A percentile compares a stretch with the other conserved stretches of the same genome.
These are phyloP conservation scores for Drosophila lacicola DNA, from an alignment of 2,888 invertebrate genomes.

Conservation along the genomic window DNA sequence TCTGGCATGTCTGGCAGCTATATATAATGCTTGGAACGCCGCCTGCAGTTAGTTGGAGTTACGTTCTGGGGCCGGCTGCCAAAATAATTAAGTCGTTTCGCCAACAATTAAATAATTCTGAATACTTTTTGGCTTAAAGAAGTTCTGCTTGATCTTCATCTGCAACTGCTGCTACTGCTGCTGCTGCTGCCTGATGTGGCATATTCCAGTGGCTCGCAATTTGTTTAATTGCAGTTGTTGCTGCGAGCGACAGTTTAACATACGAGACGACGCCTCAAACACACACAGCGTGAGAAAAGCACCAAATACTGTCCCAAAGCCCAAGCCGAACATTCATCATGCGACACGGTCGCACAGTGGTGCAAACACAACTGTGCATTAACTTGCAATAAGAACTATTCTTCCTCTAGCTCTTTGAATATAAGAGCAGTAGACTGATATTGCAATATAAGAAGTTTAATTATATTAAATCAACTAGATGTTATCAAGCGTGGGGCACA, in stretches of 20 bases:
- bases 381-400: neutral
- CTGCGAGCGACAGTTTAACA: conserved; percentile 84
- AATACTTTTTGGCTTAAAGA: conserved; percentile 30
- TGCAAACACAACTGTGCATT: neutral
- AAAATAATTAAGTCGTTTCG: conserved; percentile 84
- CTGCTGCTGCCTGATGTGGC: neutral
- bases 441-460: too few species aligned
- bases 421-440: too few species aligned
- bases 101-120: conserved; percentile 84
- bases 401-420: too few species aligned
- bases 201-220: conserved; percentile 69
- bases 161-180: neutral
- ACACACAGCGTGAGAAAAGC: conserved; percentile 76
- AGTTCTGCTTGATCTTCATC: conserved; percentile 18
- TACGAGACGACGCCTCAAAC: conserved; percentile 76
- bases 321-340: conserved; percentile 67
- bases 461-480: too few species aligned
- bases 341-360: conserved; percentile 45
- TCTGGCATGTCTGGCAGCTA: conserved; percentile 49
- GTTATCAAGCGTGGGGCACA: too few species aligned
- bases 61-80: conserved; percentile 62
- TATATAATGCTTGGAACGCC: conserved; percentile 35
- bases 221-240: conserved; percentile 84
- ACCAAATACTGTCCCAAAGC: conserved; percentile 52
- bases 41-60: conserved; percentile 45